Conservation (phyloP, 1,140 invertebrate genomes). For the Delia radicum region DNA sequence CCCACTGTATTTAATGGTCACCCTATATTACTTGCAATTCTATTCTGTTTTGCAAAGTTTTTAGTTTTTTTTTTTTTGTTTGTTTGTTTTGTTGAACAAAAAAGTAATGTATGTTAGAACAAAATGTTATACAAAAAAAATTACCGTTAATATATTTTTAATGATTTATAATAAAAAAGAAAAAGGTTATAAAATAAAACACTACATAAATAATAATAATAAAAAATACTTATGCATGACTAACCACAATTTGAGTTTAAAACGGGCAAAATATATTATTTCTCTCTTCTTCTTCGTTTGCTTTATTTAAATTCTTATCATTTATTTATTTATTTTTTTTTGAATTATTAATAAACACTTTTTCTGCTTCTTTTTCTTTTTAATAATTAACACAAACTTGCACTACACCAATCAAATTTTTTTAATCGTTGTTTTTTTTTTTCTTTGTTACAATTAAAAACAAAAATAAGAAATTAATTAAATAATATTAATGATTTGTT, state of each 20-base stretch:
- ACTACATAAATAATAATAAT: too few relatives aligned
- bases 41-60: too few relatives aligned
- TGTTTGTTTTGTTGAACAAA: too few relatives aligned
- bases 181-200: too few relatives aligned
- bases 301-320: neutral
- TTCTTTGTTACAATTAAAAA: neutral
- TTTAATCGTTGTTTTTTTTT: neutral
- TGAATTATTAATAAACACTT: neutral
- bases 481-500: neutral
- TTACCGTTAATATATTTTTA: neutral
- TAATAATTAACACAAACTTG: neutral
- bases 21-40: too few relatives aligned
- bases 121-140: neutral
- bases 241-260: neutral
- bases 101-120: too few relatives aligned
- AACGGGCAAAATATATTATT: neutral
- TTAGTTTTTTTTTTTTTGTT: too few relatives aligned
- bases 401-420: neutral
- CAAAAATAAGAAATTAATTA: neutral
- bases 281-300: neutral
- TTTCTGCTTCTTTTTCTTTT: neutral
- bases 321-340: neutral
- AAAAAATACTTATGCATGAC: conserved; percentile 5
- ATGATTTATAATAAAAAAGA: neutral
- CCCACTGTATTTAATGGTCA: too few relatives aligned